Evolutionary conservation across 2,888 invertebrate species (phyloP), one percentile per base, ranked within the genome.

Genomic region (Phania funesta): DNA sequence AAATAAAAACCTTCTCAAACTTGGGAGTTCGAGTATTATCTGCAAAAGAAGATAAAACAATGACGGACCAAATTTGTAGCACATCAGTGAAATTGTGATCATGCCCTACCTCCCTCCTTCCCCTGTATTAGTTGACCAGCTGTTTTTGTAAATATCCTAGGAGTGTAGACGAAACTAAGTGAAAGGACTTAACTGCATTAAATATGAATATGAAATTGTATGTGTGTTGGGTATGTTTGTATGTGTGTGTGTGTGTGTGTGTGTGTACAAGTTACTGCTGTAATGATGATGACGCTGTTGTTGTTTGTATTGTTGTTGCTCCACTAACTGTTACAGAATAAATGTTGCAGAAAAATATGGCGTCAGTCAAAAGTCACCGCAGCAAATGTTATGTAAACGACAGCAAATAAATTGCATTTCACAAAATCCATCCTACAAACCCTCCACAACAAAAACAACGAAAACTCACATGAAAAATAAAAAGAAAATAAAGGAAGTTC

Each of bases 331-430:
- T 70, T 73, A 60, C 46, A 56, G 52, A 77, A 77, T 87, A 87
- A 87, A 88, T 87, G 88, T 87, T 83, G 86, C 88, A 85, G 87
- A 87, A 88, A 87, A 82, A 87, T 88, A 88, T 87, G 87, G 88
- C 87, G 87, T 88, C 88, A 88, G 88, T 88, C 88, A 88, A 86
- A 88, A 88, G 88, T 87, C 88, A 87, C 86, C 85, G 85, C 87
- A 85, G 86, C 87, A 86, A 86, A 85, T 85, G 86, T 87, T 87
- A 87, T 87, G 87, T 85, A 84, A 85, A 83, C 86, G 88, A 88
- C 89, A 88, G 89, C 87, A 88, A 88, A 88, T 88, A 89, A 88
- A 88, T 88, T 88, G 89, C 88, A 87, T 89, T 88, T 86, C 84
- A 84, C 82, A 80, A 70, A 80, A 75, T 84, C 77, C 77, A 71